Evolutionary conservation across 1,140 invertebrate species (phyloP).

Genomic region (Drosophila obscura): DNA sequence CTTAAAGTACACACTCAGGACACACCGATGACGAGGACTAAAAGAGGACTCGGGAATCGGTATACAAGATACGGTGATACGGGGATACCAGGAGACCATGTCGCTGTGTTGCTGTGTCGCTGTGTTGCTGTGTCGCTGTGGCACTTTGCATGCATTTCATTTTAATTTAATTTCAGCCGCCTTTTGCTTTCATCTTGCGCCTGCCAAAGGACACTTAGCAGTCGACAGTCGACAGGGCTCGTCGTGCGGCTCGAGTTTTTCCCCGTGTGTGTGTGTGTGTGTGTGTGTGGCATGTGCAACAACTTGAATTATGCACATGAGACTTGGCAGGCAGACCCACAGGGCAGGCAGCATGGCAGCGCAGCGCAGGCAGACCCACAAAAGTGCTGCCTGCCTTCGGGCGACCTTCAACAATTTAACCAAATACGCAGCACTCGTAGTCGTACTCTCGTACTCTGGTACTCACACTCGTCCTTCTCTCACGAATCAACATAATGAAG

Average conservation of each 20-base stretch:
- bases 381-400: conserved; percentile 27
- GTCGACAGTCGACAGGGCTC: conserved; percentile 28
- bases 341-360: conserved; percentile 1
- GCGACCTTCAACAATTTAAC: conserved; percentile 59
- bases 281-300: conserved; percentile 76
- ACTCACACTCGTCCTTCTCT: conserved; percentile 16
- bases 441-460: neutral
- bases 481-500: conserved; percentile 47
- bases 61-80: conserved; percentile 7
- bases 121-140: conserved; percentile 25
- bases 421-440: conserved; percentile 31
- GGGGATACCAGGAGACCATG: conserved; percentile 1
- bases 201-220: conserved; percentile 56
- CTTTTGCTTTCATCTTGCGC: conserved; percentile 76
- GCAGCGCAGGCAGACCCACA: neutral
- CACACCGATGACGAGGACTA: conserved; percentile 1
- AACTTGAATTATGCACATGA: conserved; percentile 81
- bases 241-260: conserved; percentile 50
- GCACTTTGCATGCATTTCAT: conserved; percentile 79
- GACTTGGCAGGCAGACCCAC: conserved; percentile 41
- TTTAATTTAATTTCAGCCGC: conserved; percentile 78
- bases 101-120: conserved; percentile 2
- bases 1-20: conserved; percentile 63
- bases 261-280: conserved; percentile 11
- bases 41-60: conserved; percentile 8